Conservation (phyloP, 2,113 vertebrate genomes). For the Puffinus mauretanicus region DNA sequence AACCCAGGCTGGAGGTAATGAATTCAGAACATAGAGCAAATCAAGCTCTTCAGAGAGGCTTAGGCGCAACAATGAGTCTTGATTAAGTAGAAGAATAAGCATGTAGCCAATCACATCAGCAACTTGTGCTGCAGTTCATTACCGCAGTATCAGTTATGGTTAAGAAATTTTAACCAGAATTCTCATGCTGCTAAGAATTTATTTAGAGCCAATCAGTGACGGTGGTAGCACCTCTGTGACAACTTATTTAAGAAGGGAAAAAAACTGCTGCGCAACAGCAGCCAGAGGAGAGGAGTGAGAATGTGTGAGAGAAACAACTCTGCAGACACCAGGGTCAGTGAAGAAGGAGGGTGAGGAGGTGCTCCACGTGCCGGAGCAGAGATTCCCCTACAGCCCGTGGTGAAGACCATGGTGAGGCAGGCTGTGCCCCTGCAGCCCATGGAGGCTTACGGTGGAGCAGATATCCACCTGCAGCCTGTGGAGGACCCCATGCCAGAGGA, state of each 20-base stretch:
- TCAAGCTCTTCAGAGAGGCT: background rate
- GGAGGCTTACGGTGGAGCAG: background rate
- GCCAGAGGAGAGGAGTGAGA: background rate
- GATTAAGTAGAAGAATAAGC: background rate
- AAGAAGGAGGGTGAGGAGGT: background rate
- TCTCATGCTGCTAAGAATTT: background rate
- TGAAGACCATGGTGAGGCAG: background rate
- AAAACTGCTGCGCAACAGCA: accelerated
- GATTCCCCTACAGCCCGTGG: accelerated
- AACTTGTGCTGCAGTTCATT: background rate
- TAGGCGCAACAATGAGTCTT: background rate
- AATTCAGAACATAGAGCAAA: background rate
- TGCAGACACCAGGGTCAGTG: background rate
- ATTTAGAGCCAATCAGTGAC: background rate
- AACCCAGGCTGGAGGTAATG: background rate
- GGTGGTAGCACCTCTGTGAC: background rate
- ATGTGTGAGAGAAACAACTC: background rate
- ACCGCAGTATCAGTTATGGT: background rate
- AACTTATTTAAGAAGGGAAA: background rate
- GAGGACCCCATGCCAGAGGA: accelerated
- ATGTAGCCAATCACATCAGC: accelerated
- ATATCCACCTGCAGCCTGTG: background rate
- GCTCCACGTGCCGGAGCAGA: accelerated
- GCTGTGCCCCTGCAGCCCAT: background rate
- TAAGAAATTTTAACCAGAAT: background rate